phyloP scores from a whole-genome alignment of 1,140 invertebrate genomes.

The Drosophila rufa region DNA sequence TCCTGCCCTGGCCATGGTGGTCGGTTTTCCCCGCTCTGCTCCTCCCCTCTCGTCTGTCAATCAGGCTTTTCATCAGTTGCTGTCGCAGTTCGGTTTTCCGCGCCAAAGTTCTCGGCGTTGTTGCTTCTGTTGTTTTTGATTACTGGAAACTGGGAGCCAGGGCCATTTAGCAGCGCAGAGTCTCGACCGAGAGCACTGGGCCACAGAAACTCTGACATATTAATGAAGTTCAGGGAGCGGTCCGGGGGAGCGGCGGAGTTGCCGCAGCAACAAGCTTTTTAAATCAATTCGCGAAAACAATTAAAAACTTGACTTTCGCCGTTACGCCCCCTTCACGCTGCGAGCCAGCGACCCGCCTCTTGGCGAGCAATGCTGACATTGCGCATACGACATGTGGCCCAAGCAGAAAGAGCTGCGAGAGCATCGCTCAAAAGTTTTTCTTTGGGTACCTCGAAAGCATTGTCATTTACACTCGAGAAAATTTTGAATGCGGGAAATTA shows the following conservation, averaged over 20 bases:
- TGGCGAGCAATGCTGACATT: conserved; percentile 41
- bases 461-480: conserved; percentile 11
- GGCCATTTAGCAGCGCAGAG: conserved; percentile 59
- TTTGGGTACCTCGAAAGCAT: background rate
- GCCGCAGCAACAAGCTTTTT: conserved; percentile 58
- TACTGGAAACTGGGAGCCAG: conserved; percentile 31
- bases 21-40: background rate
- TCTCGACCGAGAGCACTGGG: conserved; percentile 5
- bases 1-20: conserved; percentile 12
- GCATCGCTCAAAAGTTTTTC: conserved; percentile 38
- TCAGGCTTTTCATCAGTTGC: conserved; percentile 53
- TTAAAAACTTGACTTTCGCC: conserved; percentile 74
- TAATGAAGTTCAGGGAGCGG: conserved; percentile 56
- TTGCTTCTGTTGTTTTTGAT: conserved; percentile 48
- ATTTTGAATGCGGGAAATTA: background rate
- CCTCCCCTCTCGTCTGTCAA: conserved; percentile 34
- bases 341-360: background rate
- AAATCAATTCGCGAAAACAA: conserved; percentile 78
- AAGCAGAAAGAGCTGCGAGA: conserved; percentile 16
- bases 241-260: conserved; percentile 19
- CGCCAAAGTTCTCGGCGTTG: conserved; percentile 5
- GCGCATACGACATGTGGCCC: conserved; percentile 59
- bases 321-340: conserved; percentile 8
- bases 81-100: conserved; percentile 38
- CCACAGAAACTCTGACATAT: conserved; percentile 62